Conservation (phyloP, 2,113 vertebrate species). For the Prunella himalayana region DNA sequence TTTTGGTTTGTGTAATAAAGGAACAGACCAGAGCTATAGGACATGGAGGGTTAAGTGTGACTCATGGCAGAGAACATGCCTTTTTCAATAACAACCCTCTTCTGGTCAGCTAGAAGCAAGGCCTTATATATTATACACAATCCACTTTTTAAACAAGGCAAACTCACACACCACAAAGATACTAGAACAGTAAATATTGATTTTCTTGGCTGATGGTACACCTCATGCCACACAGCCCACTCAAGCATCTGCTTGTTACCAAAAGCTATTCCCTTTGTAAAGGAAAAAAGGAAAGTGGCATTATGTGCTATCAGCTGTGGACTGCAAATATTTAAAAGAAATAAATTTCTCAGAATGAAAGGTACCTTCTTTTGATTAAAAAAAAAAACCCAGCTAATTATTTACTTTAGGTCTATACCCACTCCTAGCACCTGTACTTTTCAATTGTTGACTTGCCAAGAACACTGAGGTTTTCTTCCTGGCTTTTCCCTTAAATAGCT, state of each 20-base stretch:
- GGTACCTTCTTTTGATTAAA: slow-evolving; percentile 72
- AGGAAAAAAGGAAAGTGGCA: slow-evolving; percentile 71
- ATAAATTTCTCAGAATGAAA: slow-evolving; percentile 81
- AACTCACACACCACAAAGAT: slow-evolving; percentile 71
- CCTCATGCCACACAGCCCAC: slow-evolving; percentile 59
- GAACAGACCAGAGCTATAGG: background rate
- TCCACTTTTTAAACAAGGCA: slow-evolving; percentile 65
- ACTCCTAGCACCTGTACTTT: slow-evolving; percentile 77
- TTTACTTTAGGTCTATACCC: slow-evolving; percentile 69
- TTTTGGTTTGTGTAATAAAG: background rate
- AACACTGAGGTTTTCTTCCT: slow-evolving; percentile 57
- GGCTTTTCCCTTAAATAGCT: slow-evolving; percentile 18
- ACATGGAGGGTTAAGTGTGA: background rate
- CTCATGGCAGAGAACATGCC: background rate
- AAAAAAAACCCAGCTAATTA: slow-evolving; percentile 28
- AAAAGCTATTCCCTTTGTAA: slow-evolving; percentile 63
- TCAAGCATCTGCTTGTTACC: slow-evolving; percentile 71
- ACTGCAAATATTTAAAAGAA: slow-evolving; percentile 85
- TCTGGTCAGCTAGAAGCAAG: slow-evolving; percentile 37
- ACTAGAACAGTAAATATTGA: slow-evolving; percentile 83
- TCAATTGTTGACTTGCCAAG: slow-evolving; percentile 76
- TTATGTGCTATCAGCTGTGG: slow-evolving; percentile 68
- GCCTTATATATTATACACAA: slow-evolving; percentile 45
- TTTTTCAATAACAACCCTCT: slow-evolving; percentile 13
- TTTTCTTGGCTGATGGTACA: slow-evolving; percentile 69